Evolutionary conservation across 2,113 vertebrate species (phyloP), one percentile per base, ranked within the genome.

Genomic region (Phyllopteryx taeniolatus): DNA sequence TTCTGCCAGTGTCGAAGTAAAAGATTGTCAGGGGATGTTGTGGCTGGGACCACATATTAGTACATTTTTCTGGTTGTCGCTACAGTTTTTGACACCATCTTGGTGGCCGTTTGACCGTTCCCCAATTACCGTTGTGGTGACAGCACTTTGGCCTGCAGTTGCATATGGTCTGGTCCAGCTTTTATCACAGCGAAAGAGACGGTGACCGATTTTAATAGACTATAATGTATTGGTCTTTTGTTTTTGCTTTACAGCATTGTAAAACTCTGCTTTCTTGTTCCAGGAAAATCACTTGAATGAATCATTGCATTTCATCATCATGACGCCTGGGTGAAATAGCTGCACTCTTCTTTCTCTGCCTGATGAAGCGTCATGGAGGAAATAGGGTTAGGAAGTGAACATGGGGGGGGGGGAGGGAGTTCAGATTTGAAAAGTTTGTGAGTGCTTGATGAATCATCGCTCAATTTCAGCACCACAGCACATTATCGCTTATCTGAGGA

Each of bases 81-180:
- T 62, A 31, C 84, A 91, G 92, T 78, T 84, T 73, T 79, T 95
- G 92, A 94, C 89, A 88, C 92, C 93, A 3, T 93, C 94, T 0
- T 95, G 95, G 96, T 96, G 96, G 95, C 95, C 94, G 74, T 95
- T 95, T n/a, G 90, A 94, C 72, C 82, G 93, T 75, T 95, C 94
- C 81, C 94, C 94, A 66, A 87, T 93, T 79, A 73, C 94, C 68
- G 86, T 94, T 79, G 85, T 89, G 64, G 92, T 98, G 83, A 91
- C 94, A 47, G 2, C 96, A 35, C 61, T 95, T 42, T 98, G 96
- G 96, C 96, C 96, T 39, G 94, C 98, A 71, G 74, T 97, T 83
- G 91, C 93, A 20, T 95, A 97, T 77, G 96, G 94, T 94, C 84
- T 98, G 70, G 89, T 96, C 74, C 92, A 94, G 59, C 83, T 97